Evolutionary conservation across 1,140 invertebrate genomes (phyloP).

Genomic region (Macrosteles quadrilineatus): DNA sequence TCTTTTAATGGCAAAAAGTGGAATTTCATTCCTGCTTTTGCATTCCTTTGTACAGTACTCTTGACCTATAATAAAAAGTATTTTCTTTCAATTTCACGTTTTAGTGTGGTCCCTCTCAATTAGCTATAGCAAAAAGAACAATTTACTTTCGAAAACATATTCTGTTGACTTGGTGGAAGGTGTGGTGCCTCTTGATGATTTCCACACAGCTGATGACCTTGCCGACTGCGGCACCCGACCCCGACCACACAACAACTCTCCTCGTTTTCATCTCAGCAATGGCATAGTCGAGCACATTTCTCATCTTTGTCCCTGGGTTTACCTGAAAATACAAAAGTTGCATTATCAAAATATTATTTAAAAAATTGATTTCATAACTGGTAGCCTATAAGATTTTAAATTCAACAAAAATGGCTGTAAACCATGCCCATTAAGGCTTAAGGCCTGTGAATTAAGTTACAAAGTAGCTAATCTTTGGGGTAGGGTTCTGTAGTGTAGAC

Average conservation of each 20-base stretch:
- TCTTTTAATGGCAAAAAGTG: too few relatives aligned
- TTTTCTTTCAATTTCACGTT: too few relatives aligned
- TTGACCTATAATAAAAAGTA: too few relatives aligned
- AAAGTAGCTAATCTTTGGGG: too few relatives aligned
- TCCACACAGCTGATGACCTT: constrained; percentile 86
- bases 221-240: constrained; percentile 68
- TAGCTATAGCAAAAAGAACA: constrained; percentile 8
- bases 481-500: too few relatives aligned
- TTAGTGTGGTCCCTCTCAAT: too few relatives aligned
- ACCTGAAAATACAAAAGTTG: constrained; percentile 58
- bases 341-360: constrained; percentile 33
- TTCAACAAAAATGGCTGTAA: not conserved
- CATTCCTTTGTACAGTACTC: too few relatives aligned
- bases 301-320: constrained; percentile 78
- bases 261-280: constrained; percentile 67
- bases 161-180: constrained; percentile 73
- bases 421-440: too few relatives aligned
- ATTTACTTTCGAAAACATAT: constrained; percentile 68
- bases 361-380: constrained; percentile 13
- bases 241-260: constrained; percentile 70
- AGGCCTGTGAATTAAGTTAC: too few relatives aligned
- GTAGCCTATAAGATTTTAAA: not conserved
- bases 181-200: constrained; percentile 75
- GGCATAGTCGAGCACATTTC: constrained; percentile 76
- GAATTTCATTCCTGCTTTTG: too few relatives aligned